Base-by-base conservation (phyloP, 2,113 vertebrate genomes). In the Gila orcuttii region DNA sequence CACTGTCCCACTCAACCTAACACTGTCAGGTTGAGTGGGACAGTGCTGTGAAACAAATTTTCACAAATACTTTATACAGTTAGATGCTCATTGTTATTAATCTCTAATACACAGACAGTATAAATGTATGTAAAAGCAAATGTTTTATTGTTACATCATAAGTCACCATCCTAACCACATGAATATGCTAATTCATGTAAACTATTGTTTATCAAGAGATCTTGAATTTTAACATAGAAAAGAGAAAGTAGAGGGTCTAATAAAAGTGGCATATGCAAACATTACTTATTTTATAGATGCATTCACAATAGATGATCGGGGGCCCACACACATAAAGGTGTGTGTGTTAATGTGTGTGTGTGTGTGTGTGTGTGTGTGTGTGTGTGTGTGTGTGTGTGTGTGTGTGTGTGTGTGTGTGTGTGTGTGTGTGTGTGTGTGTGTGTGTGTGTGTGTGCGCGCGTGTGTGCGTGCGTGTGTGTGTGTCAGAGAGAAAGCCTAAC, bases 401-500 rank as follows among this genome's bases (percentile, higher is more conserved):
- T 23, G 71, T 76, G 68, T 5, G 33, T 23, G 33, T 39, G 33
- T 71, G 68, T 71, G 33, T 2, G 33, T 42, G 17, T 71, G 10
- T n/a, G 73, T 50, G 39, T 42, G 39, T 7, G 45, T 47, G 45
- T 47, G 45, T 45, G 45, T 3, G 45, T 47, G 45, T 3, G 3
- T 47, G 45, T 45, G 42, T 45, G 9, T 10, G 42, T 45, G 42
- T 10, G 2, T 4, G 47, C 13, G 11, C 13, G 45, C 12, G 47
- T 3, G 47, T 12, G 47, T 3, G 3, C 13, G 47, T 47, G 47
- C 3, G 3, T 6, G 50, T 52, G 13, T 17, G 13, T 50, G 21
- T 57, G 31, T 39, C 28, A 28, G 28, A 28, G 50, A 23, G 39
- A 13, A 52, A 76, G 74, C 15, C 82, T 86, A 88, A 85, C 84